phyloP scores from a whole-genome alignment of 2,113 vertebrate genomes.

The Bambusicola thoracicus region DNA sequence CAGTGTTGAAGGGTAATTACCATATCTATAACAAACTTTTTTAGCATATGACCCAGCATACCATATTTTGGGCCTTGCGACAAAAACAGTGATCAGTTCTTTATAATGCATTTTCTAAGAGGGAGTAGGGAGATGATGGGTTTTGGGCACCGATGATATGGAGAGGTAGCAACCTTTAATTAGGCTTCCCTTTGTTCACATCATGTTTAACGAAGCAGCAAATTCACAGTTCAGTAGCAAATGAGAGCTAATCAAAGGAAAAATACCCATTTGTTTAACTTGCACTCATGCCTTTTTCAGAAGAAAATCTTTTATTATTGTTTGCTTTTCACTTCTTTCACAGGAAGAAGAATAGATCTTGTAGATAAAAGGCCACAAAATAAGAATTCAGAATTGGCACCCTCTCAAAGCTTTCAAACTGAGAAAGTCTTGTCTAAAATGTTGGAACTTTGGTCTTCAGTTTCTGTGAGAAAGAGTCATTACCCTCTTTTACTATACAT shows the following conservation, averaged over 20 bases:
- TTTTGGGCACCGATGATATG: neutral
- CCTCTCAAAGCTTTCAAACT: neutral
- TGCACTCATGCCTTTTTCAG: neutral
- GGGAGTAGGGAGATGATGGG: neutral
- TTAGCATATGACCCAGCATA: constrained; percentile 55
- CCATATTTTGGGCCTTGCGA: constrained; percentile 45
- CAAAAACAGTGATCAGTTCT: constrained; percentile 25
- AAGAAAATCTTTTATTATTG: neutral
- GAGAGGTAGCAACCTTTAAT: constrained; percentile 32
- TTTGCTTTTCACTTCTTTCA: constrained; percentile 36
- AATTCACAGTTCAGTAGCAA: constrained; percentile 44
- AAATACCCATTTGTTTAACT: constrained; percentile 34
- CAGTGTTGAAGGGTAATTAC: constrained; percentile 51
- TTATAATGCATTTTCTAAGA: neutral
- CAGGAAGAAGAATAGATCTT: constrained; percentile 5
- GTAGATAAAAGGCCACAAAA: neutral
- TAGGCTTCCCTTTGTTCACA: constrained; percentile 17
- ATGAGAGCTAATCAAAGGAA: constrained; percentile 27
- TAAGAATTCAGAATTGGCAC: neutral
- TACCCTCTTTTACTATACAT: neutral
- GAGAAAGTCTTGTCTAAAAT: neutral
- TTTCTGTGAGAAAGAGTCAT: neutral
- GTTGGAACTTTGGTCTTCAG: neutral
- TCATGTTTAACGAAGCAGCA: constrained; percentile 31
- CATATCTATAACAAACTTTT: constrained; percentile 48